Conservation (phyloP, 2,888 invertebrate species). For the Trichopria drosophilae region DNA sequence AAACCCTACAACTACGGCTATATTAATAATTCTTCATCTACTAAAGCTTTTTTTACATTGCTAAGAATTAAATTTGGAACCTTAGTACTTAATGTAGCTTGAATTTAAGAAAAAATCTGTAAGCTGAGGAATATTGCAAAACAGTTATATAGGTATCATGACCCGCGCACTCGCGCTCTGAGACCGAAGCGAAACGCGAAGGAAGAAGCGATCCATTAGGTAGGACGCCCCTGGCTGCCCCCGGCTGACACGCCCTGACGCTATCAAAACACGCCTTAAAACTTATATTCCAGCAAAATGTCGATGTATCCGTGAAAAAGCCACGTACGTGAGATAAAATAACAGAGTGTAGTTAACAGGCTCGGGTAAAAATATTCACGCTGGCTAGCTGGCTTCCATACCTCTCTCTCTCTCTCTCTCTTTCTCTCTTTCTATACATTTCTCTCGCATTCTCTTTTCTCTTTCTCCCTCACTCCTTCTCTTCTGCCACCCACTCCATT, state of each 20-base stretch:
- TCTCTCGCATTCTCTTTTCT: slow-evolving; percentile 1
- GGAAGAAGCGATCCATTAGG: slow-evolving; percentile 54
- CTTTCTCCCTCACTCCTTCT: background rate
- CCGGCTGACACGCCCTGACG: slow-evolving; percentile 54
- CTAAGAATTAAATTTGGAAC: too few relatives aligned
- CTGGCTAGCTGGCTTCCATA: slow-evolving; percentile 36
- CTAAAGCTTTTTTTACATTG: too few relatives aligned
- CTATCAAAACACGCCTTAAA: slow-evolving; percentile 57
- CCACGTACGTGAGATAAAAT: slow-evolving; percentile 52
- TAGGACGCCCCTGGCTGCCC: slow-evolving; percentile 47
- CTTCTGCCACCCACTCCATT: background rate
- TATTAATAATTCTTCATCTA: too few relatives aligned
- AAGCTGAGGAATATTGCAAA: too few relatives aligned
- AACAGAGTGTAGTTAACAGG: slow-evolving; percentile 54
- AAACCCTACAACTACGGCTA: too few relatives aligned
- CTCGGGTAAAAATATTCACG: slow-evolving; percentile 53
- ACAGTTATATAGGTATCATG: slow-evolving; percentile 38
- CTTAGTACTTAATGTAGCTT: too few relatives aligned
- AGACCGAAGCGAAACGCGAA: slow-evolving; percentile 44
- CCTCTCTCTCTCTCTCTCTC: slow-evolving; percentile 22
- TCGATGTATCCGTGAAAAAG: slow-evolving; percentile 44
- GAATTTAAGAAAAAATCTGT: too few relatives aligned
- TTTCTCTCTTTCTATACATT: slow-evolving; percentile 13
- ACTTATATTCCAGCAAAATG: slow-evolving; percentile 51
- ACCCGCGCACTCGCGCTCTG: slow-evolving; percentile 41